Percentiles rank a stretch among this genome's conserved stretches.
Conservation (phyloP, 2,797 vertebrate species). For the Uromys caudimaculatus region DNA sequence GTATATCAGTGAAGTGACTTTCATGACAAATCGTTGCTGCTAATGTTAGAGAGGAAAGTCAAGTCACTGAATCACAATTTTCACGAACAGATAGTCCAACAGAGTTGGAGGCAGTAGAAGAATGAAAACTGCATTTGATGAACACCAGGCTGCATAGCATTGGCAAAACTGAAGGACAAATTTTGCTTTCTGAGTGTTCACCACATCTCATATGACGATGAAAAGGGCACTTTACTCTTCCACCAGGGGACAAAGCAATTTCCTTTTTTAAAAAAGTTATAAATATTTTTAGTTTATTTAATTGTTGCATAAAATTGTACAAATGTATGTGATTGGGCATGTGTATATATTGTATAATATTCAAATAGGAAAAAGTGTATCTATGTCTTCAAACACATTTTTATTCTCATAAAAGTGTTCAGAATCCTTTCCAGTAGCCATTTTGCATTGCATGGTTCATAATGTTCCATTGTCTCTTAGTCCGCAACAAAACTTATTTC, state of each 20-base stretch:
- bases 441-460: background rate
- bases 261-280: background rate
- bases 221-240: background rate
- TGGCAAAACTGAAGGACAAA: background rate
- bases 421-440: background rate
- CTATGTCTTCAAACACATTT: background rate
- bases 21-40: background rate
- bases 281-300: background rate
- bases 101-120: background rate
- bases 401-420: background rate
- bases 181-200: background rate
- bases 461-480: background rate
- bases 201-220: background rate
- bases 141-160: background rate
- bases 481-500: background rate
- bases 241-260: background rate
- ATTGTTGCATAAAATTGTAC: background rate
- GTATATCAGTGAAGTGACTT: background rate
- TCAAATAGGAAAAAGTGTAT: background rate
- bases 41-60: background rate
- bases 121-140: background rate
- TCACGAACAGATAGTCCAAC: background rate
- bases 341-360: background rate
- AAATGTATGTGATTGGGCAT: background rate
- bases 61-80: background rate